Conservation (phyloP, 2,888 invertebrate genomes). For the Miltochrista miniata region DNA sequence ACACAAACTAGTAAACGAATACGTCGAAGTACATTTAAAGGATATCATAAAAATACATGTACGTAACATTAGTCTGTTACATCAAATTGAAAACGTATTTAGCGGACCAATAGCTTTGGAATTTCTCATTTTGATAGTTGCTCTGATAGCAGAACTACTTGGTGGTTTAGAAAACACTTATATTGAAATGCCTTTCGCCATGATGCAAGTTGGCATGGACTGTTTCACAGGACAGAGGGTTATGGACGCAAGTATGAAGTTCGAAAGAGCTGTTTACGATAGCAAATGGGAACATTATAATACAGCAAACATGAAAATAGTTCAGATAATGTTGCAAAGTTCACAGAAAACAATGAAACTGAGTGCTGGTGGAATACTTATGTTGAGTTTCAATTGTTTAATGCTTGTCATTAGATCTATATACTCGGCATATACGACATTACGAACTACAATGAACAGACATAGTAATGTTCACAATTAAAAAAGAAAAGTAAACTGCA, state of each 20-base stretch:
- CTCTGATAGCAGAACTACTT: conserved; percentile 44
- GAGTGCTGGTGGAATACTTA: conserved; percentile 45
- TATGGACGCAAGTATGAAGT: conserved; percentile 31
- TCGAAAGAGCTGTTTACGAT: conserved; percentile 34
- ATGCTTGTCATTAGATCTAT: conserved; percentile 42
- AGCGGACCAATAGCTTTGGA: conserved; percentile 46
- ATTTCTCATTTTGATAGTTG: conserved; percentile 39
- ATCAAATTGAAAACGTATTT: conserved; percentile 42
- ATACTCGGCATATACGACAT: conserved; percentile 48
- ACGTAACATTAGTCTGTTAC: conserved; percentile 32
- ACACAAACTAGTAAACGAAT: conserved; percentile 13
- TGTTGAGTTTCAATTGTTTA: conserved; percentile 39
- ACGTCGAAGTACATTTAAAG: conserved; percentile 29
- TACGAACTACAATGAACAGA: conserved; percentile 31
- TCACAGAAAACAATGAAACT: conserved; percentile 45
- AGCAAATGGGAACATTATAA: conserved; percentile 40
- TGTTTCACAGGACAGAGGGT: conserved; percentile 39
- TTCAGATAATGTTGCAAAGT: conserved; percentile 41
- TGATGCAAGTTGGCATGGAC: conserved; percentile 45
- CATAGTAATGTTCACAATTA: background rate
- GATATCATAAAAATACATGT: conserved; percentile 41
- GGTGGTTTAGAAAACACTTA: conserved; percentile 54
- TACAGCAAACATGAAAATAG: conserved; percentile 33
- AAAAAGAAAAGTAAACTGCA: background rate
- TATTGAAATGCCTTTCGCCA: conserved; percentile 48